Base-by-base conservation (phyloP, 2,888 invertebrate species). In the Rotaria socialis region DNA sequence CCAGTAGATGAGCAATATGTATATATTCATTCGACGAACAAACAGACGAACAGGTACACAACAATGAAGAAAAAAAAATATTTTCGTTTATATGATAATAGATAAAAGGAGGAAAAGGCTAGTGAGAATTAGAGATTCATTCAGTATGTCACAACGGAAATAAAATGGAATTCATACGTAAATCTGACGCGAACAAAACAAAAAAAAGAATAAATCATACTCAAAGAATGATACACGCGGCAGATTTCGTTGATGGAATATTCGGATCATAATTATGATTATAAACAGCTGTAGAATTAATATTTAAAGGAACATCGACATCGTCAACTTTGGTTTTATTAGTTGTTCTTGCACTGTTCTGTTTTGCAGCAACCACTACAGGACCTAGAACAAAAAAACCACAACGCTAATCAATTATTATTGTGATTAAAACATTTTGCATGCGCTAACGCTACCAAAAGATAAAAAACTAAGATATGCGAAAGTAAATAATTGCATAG, bases 121-220 rank as follows among this genome's bases (percentile, higher is more conserved):
- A 67, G 84, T 52, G 10, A 27, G 84, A 84, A 47, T 84, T 50
- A 84, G 84, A 52, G 84, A 84, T 52, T 84, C 67, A 67, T 35
- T 35, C 35, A 19, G 14, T 67, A 67, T 67, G 67, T 67, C 67
- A 67, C 67, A 67, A 67, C 67, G 67, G 67, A 27, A 14, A 67
- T 67, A 19, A 67, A 67, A 67, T 67, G 67, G 67, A 67, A 67
- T 67, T 27, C 35, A 67, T 67, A 19, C 19, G 35, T 27, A 16
- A 67, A 67, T 67, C 67, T 67, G 67, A 67, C 67, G 35, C 67
- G 67, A 67, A 67, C 27, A 27, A 84, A 84, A 84, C n/a, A 52
- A 16, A 35, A 35, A 27, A 84, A 55, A 43, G 11, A 50, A 84
- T 47, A 19, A 84, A 19, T 84, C 55, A 84, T 52, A 84, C 52